phyloP scores from a whole-genome alignment of 2,888 invertebrate genomes.

The Syrphus vitripennis region DNA sequence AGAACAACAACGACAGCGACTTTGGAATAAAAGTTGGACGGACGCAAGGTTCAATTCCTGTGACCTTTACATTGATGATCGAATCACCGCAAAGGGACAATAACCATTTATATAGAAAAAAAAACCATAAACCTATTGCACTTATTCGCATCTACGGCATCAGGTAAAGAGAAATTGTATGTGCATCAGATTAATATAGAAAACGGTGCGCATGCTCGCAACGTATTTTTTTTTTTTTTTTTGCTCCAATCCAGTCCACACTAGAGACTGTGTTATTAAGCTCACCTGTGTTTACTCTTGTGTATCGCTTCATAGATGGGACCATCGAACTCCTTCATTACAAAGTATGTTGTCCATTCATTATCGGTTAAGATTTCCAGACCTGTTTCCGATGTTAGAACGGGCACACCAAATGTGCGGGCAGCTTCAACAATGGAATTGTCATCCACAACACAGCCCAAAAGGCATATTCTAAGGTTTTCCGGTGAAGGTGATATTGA shows the following conservation, averaged over 20 bases:
- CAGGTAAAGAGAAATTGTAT: constrained; percentile 16
- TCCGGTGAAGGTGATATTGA: constrained; percentile 80
- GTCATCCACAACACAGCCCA: constrained; percentile 84
- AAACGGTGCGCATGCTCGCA: constrained; percentile 25
- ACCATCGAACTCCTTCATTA: constrained; percentile 87
- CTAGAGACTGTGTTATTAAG: constrained; percentile 33
- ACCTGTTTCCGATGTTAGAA: constrained; percentile 85
- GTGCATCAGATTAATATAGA: constrained; percentile 1
- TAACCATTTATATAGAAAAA: too few relatives aligned
- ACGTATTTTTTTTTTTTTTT: neutral
- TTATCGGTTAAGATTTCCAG: constrained; percentile 83
- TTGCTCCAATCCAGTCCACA: neutral
- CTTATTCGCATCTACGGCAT: neutral
- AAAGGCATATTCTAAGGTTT: constrained; percentile 85
- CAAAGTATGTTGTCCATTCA: constrained; percentile 86
- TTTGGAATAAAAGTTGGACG: neutral
- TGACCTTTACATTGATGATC: constrained; percentile 62
- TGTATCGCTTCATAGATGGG: constrained; percentile 85
- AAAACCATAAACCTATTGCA: neutral
- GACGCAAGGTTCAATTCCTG: constrained; percentile 48
- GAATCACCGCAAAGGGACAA: constrained; percentile 21
- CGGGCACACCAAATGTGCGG: constrained; percentile 84
- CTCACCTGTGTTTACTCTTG: constrained; percentile 84
- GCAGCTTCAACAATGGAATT: constrained; percentile 83
- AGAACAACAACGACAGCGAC: neutral